Percentiles rank a stretch among this genome's conserved stretches.
These are phyloP conservation scores for Melanocharis versteri DNA, from an alignment of 2,113 vertebrate genomes.

Conservation along the genomic window DNA sequence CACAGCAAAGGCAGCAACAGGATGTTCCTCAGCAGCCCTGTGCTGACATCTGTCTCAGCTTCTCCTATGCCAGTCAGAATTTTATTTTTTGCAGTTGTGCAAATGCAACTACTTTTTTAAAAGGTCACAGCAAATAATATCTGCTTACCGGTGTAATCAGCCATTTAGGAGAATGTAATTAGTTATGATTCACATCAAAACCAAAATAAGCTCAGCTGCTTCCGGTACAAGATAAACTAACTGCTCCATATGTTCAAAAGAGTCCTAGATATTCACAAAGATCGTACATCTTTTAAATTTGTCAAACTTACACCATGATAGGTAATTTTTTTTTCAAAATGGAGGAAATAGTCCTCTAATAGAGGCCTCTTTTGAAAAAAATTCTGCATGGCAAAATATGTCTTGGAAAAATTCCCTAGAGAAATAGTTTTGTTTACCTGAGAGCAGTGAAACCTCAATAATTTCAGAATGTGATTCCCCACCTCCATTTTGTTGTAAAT, in stretches of 20 bases:
- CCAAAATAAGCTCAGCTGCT: neutral
- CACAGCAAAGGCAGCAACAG: neutral
- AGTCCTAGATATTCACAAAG: neutral
- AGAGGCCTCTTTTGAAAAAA: neutral
- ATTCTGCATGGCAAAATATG: neutral
- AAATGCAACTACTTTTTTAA: neutral
- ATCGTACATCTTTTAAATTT: neutral
- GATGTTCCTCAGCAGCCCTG: neutral
- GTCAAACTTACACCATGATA: neutral
- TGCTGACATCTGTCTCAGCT: neutral
- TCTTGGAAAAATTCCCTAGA: neutral
- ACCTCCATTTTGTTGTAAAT: neutral
- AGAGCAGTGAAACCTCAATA: neutral
- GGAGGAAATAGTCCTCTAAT: neutral
- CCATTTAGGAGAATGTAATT: neutral
- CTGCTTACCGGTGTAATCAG: neutral
- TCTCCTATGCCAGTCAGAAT: neutral
- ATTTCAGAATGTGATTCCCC: neutral
- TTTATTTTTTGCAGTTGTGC: neutral
- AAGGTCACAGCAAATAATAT: neutral
- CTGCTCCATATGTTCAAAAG: neutral
- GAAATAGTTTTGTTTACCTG: neutral
- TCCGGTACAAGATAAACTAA: neutral
- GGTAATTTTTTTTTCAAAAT: neutral
- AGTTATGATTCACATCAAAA: neutral